These are phyloP conservation scores for Spermophilus dauricus DNA, from an alignment of 2,113 vertebrate genomes.

Conservation along the genomic window DNA sequence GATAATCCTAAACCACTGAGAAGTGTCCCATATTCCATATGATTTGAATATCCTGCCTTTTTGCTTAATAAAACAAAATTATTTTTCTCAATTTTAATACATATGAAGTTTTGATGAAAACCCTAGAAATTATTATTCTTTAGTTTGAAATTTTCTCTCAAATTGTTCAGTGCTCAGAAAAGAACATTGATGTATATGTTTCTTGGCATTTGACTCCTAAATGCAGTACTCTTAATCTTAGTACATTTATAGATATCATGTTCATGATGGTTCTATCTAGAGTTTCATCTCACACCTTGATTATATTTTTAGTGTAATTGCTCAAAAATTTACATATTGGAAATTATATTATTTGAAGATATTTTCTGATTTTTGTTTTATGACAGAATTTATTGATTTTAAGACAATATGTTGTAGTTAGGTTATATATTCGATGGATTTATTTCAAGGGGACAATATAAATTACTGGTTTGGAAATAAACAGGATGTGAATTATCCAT, in stretches of 20 bases:
- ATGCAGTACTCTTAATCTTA: neutral
- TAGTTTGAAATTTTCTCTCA: neutral
- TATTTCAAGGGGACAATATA: neutral
- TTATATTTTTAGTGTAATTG: neutral
- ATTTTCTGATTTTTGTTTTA: neutral
- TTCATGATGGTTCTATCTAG: neutral
- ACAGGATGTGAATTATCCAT: neutral
- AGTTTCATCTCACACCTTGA: neutral
- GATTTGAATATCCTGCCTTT: neutral
- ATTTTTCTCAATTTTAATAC: neutral
- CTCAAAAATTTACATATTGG: neutral
- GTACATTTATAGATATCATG: neutral
- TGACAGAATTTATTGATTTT: neutral
- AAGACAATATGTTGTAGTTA: neutral
- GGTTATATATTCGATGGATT: neutral
- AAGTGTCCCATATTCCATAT: neutral
- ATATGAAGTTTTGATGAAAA: neutral
- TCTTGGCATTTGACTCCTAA: neutral
- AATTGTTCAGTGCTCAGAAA: neutral
- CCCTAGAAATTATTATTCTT: neutral
- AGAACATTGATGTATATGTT: neutral
- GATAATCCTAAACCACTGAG: neutral
- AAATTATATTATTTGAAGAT: neutral
- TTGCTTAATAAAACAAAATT: neutral
- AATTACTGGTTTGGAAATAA: neutral